phyloP scores from a whole-genome alignment of 2,888 invertebrate species.

The Hirtodrosophila trivittata region DNA sequence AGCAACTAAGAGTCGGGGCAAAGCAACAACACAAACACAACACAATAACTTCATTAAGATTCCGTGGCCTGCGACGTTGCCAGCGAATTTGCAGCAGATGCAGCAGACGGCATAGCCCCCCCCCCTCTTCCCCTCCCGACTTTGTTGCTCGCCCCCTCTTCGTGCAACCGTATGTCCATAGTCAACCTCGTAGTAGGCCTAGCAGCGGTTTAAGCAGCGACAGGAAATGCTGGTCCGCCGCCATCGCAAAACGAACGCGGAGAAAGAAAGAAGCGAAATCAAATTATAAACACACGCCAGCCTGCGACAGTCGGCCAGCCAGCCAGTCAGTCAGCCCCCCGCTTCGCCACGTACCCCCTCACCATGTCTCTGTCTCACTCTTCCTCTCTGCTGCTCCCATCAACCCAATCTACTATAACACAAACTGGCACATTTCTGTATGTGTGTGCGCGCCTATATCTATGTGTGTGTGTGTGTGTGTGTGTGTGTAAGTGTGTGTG shows the following conservation, averaged over 20 bases:
- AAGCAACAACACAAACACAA: conserved; percentile 36
- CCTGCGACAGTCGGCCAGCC: conserved; percentile 50
- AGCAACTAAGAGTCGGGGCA: conserved; percentile 14
- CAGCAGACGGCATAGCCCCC: conserved; percentile 31
- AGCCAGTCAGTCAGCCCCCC: conserved; percentile 24
- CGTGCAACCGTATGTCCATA: conserved; percentile 13
- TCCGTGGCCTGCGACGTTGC: conserved; percentile 58
- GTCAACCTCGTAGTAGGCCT: conserved; percentile 51
- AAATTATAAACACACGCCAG: conserved; percentile 78
- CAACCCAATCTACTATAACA: conserved; percentile 16
- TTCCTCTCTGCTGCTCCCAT: conserved; percentile 6
- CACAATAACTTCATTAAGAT: conserved; percentile 78
- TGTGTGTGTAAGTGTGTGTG: conserved; percentile 21
- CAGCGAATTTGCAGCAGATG: conserved; percentile 56
- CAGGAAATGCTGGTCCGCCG: conserved; percentile 71
- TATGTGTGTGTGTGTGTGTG: conserved; percentile 16
- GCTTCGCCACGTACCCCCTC: background rate
- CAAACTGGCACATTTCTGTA: conserved; percentile 43
- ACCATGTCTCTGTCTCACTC: conserved; percentile 1
- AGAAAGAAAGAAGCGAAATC: conserved; percentile 72
- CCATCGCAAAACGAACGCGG: conserved; percentile 49
- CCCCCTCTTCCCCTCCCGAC: background rate
- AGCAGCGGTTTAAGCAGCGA: conserved; percentile 54
- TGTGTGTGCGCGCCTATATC: background rate
- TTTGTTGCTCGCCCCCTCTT: background rate